These are phyloP conservation scores for Rallus crepitans DNA, from an alignment of 2,797 vertebrate genomes.

Conservation along the genomic window DNA sequence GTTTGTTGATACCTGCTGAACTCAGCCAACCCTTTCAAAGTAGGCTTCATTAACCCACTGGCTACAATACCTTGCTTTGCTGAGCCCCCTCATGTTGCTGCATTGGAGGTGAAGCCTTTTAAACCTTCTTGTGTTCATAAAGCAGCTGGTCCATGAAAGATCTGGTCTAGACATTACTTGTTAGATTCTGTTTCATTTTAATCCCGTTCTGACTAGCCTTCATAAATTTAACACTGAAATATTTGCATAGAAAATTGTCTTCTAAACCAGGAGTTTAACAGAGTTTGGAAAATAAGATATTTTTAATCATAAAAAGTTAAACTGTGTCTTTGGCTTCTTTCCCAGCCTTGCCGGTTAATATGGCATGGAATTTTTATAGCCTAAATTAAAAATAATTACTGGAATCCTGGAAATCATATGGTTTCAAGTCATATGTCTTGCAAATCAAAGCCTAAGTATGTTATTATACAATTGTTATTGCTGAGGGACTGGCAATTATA, in stretches of 20 bases:
- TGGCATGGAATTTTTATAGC: not conserved
- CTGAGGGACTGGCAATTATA: not conserved
- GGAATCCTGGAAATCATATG: not conserved
- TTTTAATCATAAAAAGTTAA: not conserved
- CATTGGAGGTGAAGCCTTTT: not conserved
- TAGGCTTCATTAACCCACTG: not conserved
- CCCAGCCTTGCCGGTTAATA: not conserved
- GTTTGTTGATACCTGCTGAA: not conserved
- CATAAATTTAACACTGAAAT: not conserved
- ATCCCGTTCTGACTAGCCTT: not conserved
- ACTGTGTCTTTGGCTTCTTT: not conserved
- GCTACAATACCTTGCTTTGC: not conserved
- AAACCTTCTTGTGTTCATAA: not conserved
- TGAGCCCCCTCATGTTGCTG: not conserved
- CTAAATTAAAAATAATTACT: constrained; percentile 35
- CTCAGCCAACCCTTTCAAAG: not conserved
- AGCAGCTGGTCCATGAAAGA: not conserved
- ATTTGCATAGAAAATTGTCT: not conserved
- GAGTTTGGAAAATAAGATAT: not conserved
- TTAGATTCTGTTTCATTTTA: not conserved
- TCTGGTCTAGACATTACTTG: not conserved
- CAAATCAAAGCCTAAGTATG: constrained; percentile 4
- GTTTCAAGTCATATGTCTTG: not conserved
- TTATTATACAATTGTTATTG: not conserved
- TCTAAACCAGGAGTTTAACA: not conserved